Base-by-base conservation (phyloP, 64 coral and sea anemone species). In the Montipora efflorescens region DNA sequence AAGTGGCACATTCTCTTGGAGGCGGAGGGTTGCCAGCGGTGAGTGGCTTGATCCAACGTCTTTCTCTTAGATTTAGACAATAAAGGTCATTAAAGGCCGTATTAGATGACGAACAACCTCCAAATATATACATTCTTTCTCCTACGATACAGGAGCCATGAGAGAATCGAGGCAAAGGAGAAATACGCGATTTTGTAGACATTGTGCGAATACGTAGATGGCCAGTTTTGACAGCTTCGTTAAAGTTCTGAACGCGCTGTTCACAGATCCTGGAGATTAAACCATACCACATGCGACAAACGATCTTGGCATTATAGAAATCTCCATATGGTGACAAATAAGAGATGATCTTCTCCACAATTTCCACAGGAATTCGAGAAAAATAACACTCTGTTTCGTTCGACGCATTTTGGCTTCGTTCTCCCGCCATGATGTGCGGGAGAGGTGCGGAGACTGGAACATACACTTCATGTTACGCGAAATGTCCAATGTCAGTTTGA, bases 51-150 rank as follows among this genome's bases (percentile, higher is more conserved):
- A n/a, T 83, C 97, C 97, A 99, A 20, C 91, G 95, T 21, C 59
- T 64, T 77, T 99, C 88, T 47, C 81, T 91, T 52, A 99, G 68
- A 94, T 95, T 78, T 64, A 98, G 67, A 22, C 78, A 89, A 87
- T 94, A 94, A 6, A 96, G 69, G 82, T 99, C 97, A 79, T 99
- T 99, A 94, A 96, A 99, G 18, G 94, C 97, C 45, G 94, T 99
- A 86, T 99, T 99, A 7, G 97, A 96, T 3, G 97, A 90, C 9
- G 97, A 99, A 55, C 97, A 96, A 10, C 97, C 97, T 23, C 97
- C 97, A 89, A 92, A 96, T 86, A 99, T 64, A 47, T 95, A 99
- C 91, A 99, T 91, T 52, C 89, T 87, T 19, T 61, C 87, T 45
- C 76, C 84, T 46, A 96, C 45, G 1, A 87, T 90, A 76, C 97